Conservation (phyloP, 35 echinoderm and acorn worm species). For the Diadema setosum region DNA sequence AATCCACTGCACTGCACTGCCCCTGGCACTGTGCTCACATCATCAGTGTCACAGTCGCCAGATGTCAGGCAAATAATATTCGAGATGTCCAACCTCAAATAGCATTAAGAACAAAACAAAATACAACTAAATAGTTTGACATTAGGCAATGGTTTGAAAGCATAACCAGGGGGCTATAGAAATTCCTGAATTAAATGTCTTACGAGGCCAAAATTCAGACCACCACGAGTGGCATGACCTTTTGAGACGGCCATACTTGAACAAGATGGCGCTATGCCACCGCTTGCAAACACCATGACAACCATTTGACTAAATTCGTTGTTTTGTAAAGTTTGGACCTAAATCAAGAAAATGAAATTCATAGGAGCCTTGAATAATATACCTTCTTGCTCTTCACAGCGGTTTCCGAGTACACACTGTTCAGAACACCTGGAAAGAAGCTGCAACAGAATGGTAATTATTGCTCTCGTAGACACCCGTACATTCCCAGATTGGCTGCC, state of each 20-base stretch:
- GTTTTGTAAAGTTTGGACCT: neutral
- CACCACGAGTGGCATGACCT: neutral
- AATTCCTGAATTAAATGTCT: too few relatives aligned
- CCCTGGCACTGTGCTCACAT: too few relatives aligned
- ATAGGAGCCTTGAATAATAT: neutral
- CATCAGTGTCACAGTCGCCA: too few relatives aligned
- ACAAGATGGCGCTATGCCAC: constrained; percentile 13
- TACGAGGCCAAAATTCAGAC: too few relatives aligned
- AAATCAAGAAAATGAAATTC: neutral
- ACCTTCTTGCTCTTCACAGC: neutral
- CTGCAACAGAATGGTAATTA: neutral
- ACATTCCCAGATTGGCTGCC: neutral
- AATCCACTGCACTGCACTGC: too few relatives aligned
- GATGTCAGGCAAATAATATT: too few relatives aligned
- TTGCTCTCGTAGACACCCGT: neutral
- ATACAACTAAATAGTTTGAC: too few relatives aligned
- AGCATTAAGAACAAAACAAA: too few relatives aligned
- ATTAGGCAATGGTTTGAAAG: too few relatives aligned
- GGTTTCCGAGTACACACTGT: neutral
- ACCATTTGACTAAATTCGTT: neutral
- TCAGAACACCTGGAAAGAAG: neutral
- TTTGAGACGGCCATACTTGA: neutral
- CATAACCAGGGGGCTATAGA: too few relatives aligned
- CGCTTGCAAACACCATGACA: constrained; percentile 31
- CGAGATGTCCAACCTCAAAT: too few relatives aligned